Conservation (phyloP, 2,888 invertebrate species). For the Callimorpha dominula region DNA sequence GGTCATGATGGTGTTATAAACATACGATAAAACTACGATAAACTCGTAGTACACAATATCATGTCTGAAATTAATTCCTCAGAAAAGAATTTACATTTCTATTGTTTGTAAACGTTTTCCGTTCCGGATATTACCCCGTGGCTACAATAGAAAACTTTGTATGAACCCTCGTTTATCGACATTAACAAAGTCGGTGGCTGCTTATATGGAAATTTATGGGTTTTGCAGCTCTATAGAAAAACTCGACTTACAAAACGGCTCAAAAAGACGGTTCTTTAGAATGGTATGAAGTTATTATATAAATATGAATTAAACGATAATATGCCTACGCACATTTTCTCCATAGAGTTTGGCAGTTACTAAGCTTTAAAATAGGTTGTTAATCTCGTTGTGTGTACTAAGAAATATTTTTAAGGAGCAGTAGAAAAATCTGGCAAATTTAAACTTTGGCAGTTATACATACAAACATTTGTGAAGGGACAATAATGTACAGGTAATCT, state of each 20-base stretch:
- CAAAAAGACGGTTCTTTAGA: background rate
- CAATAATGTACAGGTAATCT: background rate
- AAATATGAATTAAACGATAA: constrained; percentile 1
- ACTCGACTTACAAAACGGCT: background rate
- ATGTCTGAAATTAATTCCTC: background rate
- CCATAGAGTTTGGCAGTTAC: no score
- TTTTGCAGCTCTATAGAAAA: background rate
- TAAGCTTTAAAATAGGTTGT: background rate
- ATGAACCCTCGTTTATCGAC: constrained; percentile 24
- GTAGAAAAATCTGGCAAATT: background rate
- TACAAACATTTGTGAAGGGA: no score
- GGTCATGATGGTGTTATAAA: no score
- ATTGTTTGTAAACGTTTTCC: constrained; percentile 26
- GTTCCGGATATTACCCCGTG: constrained; percentile 31
- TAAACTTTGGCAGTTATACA: no score
- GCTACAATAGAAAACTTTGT: constrained; percentile 34
- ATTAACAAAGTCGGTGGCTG: constrained; percentile 16
- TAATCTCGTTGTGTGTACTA: background rate
- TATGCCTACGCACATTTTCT: background rate
- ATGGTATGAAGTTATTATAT: background rate
- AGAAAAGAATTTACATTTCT: background rate
- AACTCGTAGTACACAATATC: background rate
- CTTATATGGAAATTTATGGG: background rate
- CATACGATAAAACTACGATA: no score
- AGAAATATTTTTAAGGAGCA: background rate